Evolutionary conservation across 2,113 vertebrate genomes (phyloP).

Genomic region (Heteronetta atricapilla): DNA sequence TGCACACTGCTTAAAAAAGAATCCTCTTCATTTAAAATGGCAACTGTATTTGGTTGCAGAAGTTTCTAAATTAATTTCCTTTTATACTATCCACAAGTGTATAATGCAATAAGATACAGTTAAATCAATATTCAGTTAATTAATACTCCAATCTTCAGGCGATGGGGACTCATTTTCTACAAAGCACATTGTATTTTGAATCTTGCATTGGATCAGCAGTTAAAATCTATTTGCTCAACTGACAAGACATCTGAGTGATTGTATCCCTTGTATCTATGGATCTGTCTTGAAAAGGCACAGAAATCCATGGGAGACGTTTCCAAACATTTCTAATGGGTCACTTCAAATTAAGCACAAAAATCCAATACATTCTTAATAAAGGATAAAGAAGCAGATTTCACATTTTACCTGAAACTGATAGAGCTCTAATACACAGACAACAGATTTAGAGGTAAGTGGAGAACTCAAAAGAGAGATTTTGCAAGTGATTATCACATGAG

Average conservation of each 20-base stretch:
- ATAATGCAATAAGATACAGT: neutral
- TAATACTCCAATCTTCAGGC: neutral
- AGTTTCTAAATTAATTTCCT: neutral
- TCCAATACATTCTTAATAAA: neutral
- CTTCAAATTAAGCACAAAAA: neutral
- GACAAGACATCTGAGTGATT: neutral
- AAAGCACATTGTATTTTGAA: slow-evolving; percentile 39
- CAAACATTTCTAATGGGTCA: neutral
- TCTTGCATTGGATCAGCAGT: slow-evolving; percentile 69
- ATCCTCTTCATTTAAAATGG: neutral
- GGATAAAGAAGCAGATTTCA: neutral
- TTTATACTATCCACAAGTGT: neutral
- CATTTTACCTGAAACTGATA: neutral
- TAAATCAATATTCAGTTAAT: neutral
- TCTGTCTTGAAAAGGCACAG: neutral
- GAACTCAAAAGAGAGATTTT: neutral
- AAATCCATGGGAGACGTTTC: neutral
- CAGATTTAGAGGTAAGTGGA: neutral
- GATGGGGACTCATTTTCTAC: neutral
- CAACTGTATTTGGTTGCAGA: neutral
- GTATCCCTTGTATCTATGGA: neutral
- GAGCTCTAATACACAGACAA: neutral
- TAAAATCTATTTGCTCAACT: slow-evolving; percentile 3
- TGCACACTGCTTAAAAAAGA: neutral
- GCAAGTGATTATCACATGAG: neutral